phyloP scores from a whole-genome alignment of 2,797 vertebrate genomes.

The Karalla daura region DNA sequence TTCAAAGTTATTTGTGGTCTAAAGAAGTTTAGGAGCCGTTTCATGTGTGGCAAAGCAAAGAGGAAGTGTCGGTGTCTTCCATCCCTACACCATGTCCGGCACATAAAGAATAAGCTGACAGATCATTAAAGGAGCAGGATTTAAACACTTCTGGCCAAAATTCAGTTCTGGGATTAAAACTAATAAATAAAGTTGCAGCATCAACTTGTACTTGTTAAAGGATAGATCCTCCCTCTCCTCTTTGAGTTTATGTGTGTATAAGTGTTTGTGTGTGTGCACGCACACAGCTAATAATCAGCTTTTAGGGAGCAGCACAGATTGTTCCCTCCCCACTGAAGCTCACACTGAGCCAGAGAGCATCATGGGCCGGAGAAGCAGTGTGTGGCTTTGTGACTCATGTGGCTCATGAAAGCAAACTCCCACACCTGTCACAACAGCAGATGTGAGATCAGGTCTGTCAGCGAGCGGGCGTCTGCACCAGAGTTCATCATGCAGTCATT shows the following conservation, averaged over 20 bases:
- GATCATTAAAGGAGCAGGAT: constrained; percentile 66
- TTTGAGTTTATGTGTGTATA: not conserved
- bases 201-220: constrained; percentile 48
- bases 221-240: constrained; percentile 12
- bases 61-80: constrained; percentile 45
- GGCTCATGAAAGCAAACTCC: constrained; percentile 49
- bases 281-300: constrained; percentile 46
- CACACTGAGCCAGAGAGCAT: constrained; percentile 56
- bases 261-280: constrained; percentile 1
- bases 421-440: constrained; percentile 68
- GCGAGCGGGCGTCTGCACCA: not conserved
- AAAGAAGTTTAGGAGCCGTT: constrained; percentile 32
- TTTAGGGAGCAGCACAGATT: constrained; percentile 35
- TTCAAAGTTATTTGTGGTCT: constrained; percentile 65
- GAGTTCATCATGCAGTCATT: constrained; percentile 14
- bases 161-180: constrained; percentile 68
- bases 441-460: constrained; percentile 31
- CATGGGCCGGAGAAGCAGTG: constrained; percentile 14
- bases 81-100: constrained; percentile 46
- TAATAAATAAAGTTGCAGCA: constrained; percentile 62
- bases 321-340: constrained; percentile 59
- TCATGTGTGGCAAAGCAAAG: constrained; percentile 17
- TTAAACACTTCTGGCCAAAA: constrained; percentile 67
- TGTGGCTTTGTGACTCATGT: constrained; percentile 32
- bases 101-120: constrained; percentile 69